Conservation (phyloP, 2,888 invertebrate species). For the Seira musarum region DNA sequence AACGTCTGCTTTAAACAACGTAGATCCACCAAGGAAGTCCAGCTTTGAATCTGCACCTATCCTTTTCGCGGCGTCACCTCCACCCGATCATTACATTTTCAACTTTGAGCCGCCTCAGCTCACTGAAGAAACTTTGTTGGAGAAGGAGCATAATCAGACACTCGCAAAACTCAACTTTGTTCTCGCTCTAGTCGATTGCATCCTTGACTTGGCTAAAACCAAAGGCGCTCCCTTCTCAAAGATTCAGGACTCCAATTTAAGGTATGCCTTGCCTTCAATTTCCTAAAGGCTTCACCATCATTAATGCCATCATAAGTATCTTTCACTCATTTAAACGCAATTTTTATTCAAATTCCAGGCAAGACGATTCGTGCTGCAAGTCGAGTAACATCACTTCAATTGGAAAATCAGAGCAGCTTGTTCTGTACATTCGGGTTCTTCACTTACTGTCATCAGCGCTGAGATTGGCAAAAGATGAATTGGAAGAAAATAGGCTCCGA, state of each 20-base stretch:
- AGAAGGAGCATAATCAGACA: slow-evolving; percentile 96
- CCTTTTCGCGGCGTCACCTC: slow-evolving; percentile 68
- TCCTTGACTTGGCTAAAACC: slow-evolving; percentile 90
- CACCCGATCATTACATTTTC: slow-evolving; percentile 69
- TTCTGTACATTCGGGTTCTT: slow-evolving; percentile 90
- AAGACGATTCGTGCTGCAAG: slow-evolving; percentile 64
- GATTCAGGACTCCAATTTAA: slow-evolving; percentile 66
- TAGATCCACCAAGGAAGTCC: slow-evolving; percentile 64
- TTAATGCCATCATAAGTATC: not conserved
- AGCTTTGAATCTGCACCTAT: slow-evolving; percentile 67
- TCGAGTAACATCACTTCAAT: slow-evolving; percentile 61
- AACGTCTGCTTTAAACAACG: slow-evolving; percentile 54
- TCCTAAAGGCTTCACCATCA: too few relatives aligned
- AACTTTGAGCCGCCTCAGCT: slow-evolving; percentile 70
- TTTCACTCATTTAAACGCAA: too few relatives aligned
- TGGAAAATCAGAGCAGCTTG: slow-evolving; percentile 81
- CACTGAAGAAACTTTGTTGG: slow-evolving; percentile 71
- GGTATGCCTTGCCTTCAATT: slow-evolving; percentile 11
- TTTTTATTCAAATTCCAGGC: slow-evolving; percentile 34
- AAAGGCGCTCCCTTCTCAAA: slow-evolving; percentile 80
- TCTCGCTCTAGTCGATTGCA: slow-evolving; percentile 93
- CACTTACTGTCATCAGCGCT: slow-evolving; percentile 97
- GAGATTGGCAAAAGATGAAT: slow-evolving; percentile 88
- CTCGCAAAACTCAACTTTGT: slow-evolving; percentile 98
- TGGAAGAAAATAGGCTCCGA: slow-evolving; percentile 87